These are phyloP conservation scores for Heliopora coerulea DNA, from an alignment of 92 coral and sea anemone species.

Conservation along the genomic window DNA sequence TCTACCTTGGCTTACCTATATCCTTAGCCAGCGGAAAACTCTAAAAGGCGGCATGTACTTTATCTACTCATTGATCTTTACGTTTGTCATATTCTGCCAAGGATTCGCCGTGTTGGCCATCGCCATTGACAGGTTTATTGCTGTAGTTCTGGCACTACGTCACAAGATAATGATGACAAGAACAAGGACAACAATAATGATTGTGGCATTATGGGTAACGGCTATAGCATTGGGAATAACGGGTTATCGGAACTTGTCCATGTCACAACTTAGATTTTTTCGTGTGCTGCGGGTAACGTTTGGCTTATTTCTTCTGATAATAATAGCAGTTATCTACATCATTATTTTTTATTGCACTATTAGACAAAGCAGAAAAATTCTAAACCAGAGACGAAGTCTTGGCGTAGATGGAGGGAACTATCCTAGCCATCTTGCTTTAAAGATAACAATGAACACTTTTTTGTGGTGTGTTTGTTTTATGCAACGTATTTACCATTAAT, in stretches of 20 bases:
- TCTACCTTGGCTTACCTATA: background rate
- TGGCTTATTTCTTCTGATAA: background rate
- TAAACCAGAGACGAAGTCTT: background rate
- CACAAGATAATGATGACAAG: background rate
- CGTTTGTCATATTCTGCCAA: background rate
- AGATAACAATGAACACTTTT: conserved; percentile 10
- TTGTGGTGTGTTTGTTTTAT: conserved; percentile 17
- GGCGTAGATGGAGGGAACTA: background rate
- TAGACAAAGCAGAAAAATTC: conserved; percentile 11
- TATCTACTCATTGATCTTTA: background rate
- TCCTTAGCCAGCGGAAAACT: background rate
- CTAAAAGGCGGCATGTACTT: background rate
- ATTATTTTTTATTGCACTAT: conserved; percentile 12
- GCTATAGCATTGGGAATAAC: background rate
- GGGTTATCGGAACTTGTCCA: background rate
- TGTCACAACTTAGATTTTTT: background rate
- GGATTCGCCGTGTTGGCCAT: background rate
- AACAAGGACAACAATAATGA: background rate
- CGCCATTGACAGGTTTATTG: conserved; percentile 12
- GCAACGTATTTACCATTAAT: conserved; percentile 17
- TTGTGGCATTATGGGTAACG: background rate
- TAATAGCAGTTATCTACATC: conserved; percentile 6
- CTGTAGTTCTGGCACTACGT: conserved; percentile 3
- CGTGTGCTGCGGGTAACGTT: background rate
- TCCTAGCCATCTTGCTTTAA: background rate